Evolutionary conservation across 2,113 vertebrate genomes (phyloP).

Genomic region (Picathartes gymnocephalus): DNA sequence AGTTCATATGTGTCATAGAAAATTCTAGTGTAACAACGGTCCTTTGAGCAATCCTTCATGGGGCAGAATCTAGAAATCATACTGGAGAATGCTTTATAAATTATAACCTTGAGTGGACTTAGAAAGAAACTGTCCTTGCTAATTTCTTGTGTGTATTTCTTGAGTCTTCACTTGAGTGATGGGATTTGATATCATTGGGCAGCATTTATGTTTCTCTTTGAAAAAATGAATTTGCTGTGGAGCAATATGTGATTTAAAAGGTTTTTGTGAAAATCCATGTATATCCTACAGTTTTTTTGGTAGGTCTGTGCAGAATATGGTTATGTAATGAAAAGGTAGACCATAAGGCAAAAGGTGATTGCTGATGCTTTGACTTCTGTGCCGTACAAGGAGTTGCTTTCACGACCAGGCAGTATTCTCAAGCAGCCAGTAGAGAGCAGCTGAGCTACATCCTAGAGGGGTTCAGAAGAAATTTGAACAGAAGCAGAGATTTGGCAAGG

Average conservation of each 20-base stretch:
- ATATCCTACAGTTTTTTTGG: not conserved
- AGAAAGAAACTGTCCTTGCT: not conserved
- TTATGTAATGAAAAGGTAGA: not conserved
- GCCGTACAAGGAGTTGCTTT: not conserved
- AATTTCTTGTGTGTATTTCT: not conserved
- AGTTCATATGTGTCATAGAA: not conserved
- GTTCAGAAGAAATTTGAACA: not conserved
- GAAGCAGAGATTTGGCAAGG: not conserved
- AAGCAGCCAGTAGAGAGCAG: constrained; percentile 77
- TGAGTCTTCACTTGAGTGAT: not conserved
- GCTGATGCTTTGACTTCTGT: not conserved
- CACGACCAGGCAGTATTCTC: not conserved
- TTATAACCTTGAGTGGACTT: not conserved
- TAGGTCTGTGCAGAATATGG: not conserved
- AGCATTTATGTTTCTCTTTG: not conserved
- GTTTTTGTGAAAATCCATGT: not conserved
- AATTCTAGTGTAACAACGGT: not conserved
- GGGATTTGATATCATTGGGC: not conserved
- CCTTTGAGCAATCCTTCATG: not conserved
- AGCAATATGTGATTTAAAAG: not conserved
- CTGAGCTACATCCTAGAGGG: constrained; percentile 28
- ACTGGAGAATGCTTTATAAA: not conserved
- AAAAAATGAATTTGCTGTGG: not conserved
- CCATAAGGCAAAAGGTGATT: not conserved
- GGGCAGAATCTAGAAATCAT: not conserved